These are phyloP conservation scores for Exephanes ischioxanthus DNA, from an alignment of 2,888 invertebrate species.

Conservation along the genomic window DNA sequence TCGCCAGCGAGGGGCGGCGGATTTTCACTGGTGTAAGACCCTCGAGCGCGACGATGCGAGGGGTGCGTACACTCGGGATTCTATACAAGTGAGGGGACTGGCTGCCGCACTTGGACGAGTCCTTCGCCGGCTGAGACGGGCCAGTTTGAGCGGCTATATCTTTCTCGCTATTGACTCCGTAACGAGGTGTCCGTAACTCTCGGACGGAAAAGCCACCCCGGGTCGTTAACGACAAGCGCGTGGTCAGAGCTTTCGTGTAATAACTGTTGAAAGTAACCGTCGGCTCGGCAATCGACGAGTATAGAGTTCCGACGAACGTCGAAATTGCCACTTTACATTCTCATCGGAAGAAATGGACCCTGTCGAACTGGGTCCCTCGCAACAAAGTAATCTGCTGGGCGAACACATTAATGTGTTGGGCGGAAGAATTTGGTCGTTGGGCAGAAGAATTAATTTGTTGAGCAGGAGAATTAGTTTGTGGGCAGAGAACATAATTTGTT, in stretches of 20 bases:
- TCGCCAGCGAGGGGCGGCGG: not conserved
- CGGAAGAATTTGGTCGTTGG: too few relatives aligned
- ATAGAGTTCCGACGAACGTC: not conserved
- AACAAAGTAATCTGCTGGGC: too few relatives aligned
- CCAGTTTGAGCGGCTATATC: constrained; percentile 10
- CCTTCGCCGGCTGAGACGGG: constrained; percentile 7
- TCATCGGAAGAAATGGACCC: not conserved
- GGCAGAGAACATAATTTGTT: too few relatives aligned
- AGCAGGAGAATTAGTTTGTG: too few relatives aligned
- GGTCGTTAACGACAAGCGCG: constrained; percentile 34
- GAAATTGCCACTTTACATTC: not conserved
- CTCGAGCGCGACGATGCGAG: constrained; percentile 10
- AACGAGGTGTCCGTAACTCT: constrained; percentile 43
- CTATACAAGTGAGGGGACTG: constrained; percentile 1
- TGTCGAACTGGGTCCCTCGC: too few relatives aligned
- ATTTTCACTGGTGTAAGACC: constrained; percentile 16
- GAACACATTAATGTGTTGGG: too few relatives aligned
- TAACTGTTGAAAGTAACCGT: constrained; percentile 7
- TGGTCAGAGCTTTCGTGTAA: constrained; percentile 56
- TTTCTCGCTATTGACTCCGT: constrained; percentile 10
- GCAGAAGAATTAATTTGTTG: too few relatives aligned
- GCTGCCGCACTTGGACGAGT: constrained; percentile 30
- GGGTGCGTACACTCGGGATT: constrained; percentile 7
- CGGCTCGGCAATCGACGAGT: constrained; percentile 40
- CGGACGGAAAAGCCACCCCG: constrained; percentile 16